Percentiles rank a stretch among this genome's conserved stretches.
These are phyloP conservation scores for Cistogaster globosa DNA, from an alignment of 2,888 invertebrate genomes.

Conservation along the genomic window DNA sequence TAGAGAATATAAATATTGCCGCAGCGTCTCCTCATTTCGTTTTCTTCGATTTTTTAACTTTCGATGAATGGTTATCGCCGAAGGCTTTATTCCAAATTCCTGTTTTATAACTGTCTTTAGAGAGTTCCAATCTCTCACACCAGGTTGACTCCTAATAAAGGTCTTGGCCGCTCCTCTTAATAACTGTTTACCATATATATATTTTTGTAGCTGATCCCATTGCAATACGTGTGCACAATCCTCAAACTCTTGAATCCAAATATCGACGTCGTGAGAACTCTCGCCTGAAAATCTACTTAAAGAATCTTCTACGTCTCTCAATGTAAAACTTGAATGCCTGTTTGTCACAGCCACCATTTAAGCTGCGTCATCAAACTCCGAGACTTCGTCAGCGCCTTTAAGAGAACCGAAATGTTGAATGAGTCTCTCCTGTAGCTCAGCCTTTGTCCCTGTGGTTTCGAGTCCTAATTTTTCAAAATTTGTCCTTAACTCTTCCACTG, in stretches of 20 bases:
- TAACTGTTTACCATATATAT: constrained; percentile 63
- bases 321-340: too few species aligned
- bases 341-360: too few species aligned
- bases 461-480: too few species aligned
- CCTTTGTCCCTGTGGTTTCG: too few species aligned
- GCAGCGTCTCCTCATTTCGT: constrained; percentile 34
- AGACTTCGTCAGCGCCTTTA: too few species aligned
- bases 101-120: constrained; percentile 41
- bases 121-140: constrained; percentile 53
- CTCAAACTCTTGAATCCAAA: not conserved
- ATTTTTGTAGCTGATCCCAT: constrained; percentile 60
- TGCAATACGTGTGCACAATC: constrained; percentile 13
- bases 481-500: too few species aligned
- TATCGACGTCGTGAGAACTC: not conserved
- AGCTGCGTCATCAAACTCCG: too few species aligned
- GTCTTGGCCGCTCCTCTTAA: constrained; percentile 61
- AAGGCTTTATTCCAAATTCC: constrained; percentile 52
- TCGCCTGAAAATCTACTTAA: too few species aligned
- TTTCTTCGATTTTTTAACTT: constrained; percentile 37
- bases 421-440: too few species aligned
- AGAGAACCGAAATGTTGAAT: too few species aligned
- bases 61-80: constrained; percentile 50
- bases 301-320: too few species aligned
- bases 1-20: constrained; percentile 61
- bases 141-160: constrained; percentile 56